Percentiles rank a stretch among this genome's conserved stretches.
Conservation (phyloP, 1,140 invertebrate species). For the Myzus persicae region DNA sequence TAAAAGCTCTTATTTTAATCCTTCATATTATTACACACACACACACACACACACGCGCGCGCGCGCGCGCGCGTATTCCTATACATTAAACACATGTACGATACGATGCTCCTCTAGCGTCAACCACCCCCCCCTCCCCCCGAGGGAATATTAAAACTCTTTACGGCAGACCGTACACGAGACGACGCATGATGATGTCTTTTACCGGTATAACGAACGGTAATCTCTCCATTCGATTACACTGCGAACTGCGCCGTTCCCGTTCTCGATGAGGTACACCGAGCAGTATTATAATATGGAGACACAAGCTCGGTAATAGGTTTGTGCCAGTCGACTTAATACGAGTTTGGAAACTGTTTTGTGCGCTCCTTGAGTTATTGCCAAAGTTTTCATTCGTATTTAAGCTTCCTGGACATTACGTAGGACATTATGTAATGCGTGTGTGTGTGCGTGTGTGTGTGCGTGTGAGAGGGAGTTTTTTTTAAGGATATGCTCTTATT, state of each 20-base stretch:
- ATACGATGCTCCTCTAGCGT: not conserved
- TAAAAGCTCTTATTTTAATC: slow-evolving; percentile 48
- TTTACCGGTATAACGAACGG: slow-evolving; percentile 25
- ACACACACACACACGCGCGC: not conserved
- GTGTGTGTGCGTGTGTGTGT: not conserved
- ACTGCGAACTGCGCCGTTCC: slow-evolving; percentile 7
- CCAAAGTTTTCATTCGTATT: slow-evolving; percentile 45
- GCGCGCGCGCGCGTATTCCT: not conserved
- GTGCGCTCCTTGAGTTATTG: slow-evolving; percentile 36
- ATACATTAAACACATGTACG: not conserved
- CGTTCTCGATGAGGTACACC: not conserved
- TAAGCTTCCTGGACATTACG: slow-evolving; percentile 41
- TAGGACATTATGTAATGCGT: not conserved
- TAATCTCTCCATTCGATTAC: slow-evolving; percentile 54
- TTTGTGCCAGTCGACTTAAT: slow-evolving; percentile 21
- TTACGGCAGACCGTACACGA: not conserved
- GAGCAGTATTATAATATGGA: slow-evolving; percentile 5
- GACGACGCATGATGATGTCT: not conserved
- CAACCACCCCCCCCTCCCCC: not conserved
- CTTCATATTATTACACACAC: slow-evolving; percentile 16
- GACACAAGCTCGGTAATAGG: not conserved
- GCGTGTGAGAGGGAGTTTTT: not conserved
- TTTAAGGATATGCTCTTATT: not conserved
- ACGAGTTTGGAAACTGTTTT: slow-evolving; percentile 50
- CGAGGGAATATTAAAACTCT: slow-evolving; percentile 38